Conservation (phyloP, 2,113 vertebrate genomes). For the Gymnobelideus leadbeateri region DNA sequence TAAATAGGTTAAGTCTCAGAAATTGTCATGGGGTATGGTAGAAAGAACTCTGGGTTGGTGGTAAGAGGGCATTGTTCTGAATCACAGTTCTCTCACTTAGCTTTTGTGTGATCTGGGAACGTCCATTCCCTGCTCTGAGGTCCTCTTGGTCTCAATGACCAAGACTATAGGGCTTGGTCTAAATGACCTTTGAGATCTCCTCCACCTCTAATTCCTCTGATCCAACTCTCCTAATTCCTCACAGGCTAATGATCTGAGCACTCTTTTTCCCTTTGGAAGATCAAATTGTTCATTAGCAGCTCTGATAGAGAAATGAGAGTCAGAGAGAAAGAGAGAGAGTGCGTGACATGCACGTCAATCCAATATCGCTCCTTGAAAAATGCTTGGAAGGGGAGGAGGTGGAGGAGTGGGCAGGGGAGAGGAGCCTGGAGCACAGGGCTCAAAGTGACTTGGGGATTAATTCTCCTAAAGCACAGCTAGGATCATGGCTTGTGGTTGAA, state of each 20-base stretch:
- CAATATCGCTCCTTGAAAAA: not conserved
- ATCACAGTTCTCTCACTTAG: not conserved
- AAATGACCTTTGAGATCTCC: not conserved
- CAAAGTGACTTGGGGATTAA: not conserved
- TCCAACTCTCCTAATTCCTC: not conserved
- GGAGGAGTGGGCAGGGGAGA: not conserved
- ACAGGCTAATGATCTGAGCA: not conserved
- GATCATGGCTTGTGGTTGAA: not conserved
- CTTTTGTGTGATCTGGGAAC: not conserved
- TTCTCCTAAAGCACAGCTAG: not conserved
- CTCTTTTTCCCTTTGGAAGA: not conserved
- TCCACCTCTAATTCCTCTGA: not conserved
- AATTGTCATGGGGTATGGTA: not conserved
- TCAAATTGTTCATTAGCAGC: not conserved
- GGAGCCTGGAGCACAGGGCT: not conserved
- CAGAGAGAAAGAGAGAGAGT: not conserved
- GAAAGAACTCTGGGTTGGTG: not conserved
- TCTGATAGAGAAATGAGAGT: not conserved
- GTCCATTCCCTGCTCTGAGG: not conserved
- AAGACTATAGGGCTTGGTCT: not conserved
- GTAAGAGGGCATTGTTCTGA: not conserved
- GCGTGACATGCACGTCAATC: not conserved
- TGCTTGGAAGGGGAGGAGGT: not conserved
- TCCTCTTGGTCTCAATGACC: not conserved
- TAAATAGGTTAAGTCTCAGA: not conserved